Base-by-base conservation (phyloP, 2,888 invertebrate genomes). In the Limnephilus marmoratus region DNA sequence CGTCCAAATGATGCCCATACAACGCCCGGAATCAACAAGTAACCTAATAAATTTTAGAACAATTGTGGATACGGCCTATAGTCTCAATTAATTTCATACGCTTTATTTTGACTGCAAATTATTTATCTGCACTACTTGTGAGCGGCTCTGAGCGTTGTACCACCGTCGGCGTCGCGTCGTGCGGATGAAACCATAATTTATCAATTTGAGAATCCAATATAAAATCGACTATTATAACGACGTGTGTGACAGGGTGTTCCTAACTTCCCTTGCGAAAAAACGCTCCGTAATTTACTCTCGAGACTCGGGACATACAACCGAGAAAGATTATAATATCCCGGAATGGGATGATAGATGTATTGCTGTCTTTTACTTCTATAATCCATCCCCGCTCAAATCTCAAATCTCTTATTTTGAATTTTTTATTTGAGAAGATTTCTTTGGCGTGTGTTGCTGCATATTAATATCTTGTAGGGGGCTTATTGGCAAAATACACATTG, bases 381-480 rank as follows among this genome's bases (percentile, higher is more conserved):
- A 87, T 87, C 87, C 87, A 37, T 87, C 87, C 31, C 87, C 87
- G 31, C 87, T 87, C 68, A 34, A 9, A 53, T 68, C 87, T 87
- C 68, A 34, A 9, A 53, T 68, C 87, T 87, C 68, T 18, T 31
- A 68, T 53, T 87, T 87, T 87, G 87, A 87, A 68, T 68, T 87
- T 87, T 87, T 68, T 87, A 87, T 87, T 87, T 87, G 87, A 4
- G 18, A 87, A 87, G 87, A 29, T 87, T 87, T 87, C 86, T 87
- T 87, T 31, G 68, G 87, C 87, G 87, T 87, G 86, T 86, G 87
- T 68, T 87, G 87, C 87, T 87, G 87, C 87, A 87, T 87, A 87
- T 87, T 87, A 87, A 87, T 87, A 31, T 68, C 5, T 29, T 29
- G 68, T 29, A 24, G 87, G 68, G 68, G 87, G 53, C 87, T 68